Percentiles rank a stretch among this genome's conserved stretches.
Evolutionary conservation across 2,113 vertebrate genomes (phyloP).

Genomic region (Amphilophus citrinellus): DNA sequence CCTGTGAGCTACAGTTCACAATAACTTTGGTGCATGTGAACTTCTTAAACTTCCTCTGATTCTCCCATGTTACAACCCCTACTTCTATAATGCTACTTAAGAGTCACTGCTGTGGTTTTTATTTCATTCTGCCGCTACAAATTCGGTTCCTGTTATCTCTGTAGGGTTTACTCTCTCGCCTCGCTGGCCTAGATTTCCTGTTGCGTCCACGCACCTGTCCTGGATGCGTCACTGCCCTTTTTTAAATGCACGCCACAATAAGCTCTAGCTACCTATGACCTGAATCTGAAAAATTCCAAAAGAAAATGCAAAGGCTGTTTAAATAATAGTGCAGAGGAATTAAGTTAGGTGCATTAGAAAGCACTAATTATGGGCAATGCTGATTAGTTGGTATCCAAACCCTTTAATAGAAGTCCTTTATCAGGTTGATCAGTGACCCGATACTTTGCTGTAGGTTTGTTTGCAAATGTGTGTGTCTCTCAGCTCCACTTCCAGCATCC

Average conservation of each 20-base stretch:
- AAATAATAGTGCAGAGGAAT: neutral
- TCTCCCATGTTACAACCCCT: neutral
- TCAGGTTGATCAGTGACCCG: neutral
- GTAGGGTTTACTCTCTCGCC: neutral
- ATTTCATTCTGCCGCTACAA: neutral
- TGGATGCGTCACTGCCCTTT: neutral
- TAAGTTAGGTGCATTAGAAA: too few relatives aligned
- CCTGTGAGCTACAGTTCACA: neutral
- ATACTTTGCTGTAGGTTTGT: neutral
- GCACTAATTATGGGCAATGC: too few relatives aligned
- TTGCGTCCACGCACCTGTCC: neutral
- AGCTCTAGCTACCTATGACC: neutral
- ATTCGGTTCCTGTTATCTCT: neutral
- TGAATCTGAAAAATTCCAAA: neutral
- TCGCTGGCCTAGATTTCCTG: neutral
- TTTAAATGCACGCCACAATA: neutral
- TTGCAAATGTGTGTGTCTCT: neutral
- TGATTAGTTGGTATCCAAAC: too few relatives aligned
- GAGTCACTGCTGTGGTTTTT: neutral
- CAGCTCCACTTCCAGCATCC: neutral
- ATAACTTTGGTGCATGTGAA: neutral
- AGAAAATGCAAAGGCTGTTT: neutral
- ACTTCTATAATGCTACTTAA: neutral
- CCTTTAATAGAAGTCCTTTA: too few relatives aligned
- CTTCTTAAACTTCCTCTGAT: neutral